Conservation (phyloP, 2,113 vertebrate genomes). For the Columbina picui region DNA sequence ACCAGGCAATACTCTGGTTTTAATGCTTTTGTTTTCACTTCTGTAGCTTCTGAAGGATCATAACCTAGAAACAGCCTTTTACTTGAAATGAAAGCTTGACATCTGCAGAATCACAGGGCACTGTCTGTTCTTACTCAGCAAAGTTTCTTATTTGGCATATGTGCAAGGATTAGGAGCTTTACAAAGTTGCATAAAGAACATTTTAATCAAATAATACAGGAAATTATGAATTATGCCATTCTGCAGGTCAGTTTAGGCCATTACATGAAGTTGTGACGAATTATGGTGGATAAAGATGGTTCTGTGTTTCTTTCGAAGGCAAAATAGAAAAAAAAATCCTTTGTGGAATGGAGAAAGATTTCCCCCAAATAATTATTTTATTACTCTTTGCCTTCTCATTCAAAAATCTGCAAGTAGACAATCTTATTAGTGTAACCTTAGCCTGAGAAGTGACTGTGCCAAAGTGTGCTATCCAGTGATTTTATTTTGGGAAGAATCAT, state of each 20-base stretch:
- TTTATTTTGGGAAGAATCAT: neutral
- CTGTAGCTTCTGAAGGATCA: neutral
- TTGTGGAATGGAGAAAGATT: neutral
- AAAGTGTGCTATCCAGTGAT: neutral
- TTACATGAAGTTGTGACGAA: neutral
- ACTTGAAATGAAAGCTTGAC: neutral
- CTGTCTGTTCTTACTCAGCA: neutral
- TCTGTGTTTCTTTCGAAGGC: neutral
- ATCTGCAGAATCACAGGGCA: neutral
- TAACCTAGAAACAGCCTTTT: neutral
- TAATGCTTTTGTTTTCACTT: neutral
- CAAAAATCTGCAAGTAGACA: neutral
- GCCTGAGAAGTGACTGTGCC: neutral
- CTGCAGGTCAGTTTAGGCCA: neutral
- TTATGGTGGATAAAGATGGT: neutral
- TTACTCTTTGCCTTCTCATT: neutral
- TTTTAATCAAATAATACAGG: neutral
- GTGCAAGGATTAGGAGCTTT: neutral
- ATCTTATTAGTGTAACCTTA: neutral
- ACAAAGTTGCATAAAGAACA: neutral
- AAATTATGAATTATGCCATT: neutral
- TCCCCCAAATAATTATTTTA: neutral
- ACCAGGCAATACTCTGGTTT: neutral
- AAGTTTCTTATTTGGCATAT: neutral
- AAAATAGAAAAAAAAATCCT: too few relatives aligned